Conservation (phyloP, 30 jellyfish, hydroid and myxozoan species). For the Turritopsis rubra region DNA sequence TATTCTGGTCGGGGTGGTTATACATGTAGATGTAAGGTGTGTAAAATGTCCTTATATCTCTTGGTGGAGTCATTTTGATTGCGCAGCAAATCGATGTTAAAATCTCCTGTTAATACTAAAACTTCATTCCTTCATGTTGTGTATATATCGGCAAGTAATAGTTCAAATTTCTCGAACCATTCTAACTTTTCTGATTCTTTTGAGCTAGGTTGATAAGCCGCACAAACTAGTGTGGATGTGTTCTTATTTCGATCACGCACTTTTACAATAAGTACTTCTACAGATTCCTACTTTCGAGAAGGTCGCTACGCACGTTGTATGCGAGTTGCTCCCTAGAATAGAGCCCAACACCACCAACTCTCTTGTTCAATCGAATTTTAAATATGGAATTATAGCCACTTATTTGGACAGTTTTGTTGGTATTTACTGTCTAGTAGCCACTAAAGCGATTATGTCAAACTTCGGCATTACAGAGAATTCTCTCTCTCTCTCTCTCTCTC, state of each 20-base stretch:
- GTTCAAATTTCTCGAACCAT: conserved; percentile 18
- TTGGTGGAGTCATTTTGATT: conserved; percentile 19
- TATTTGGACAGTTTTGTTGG: no score
- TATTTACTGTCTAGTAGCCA: no score
- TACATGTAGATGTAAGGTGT: conserved; percentile 35
- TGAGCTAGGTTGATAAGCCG: conserved; percentile 36
- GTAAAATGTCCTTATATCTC: conserved; percentile 27
- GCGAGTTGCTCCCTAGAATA: no score
- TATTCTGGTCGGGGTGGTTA: conserved; percentile 32
- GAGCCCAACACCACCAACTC: no score
- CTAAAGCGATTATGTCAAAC: no score
- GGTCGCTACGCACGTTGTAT: no score
- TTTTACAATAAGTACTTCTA: no score
- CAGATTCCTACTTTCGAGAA: no score
- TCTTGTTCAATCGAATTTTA: no score
- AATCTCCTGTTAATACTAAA: conserved; percentile 43
- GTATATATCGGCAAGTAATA: background rate
- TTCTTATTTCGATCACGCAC: conserved; percentile 58
- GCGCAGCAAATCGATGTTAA: conserved; percentile 34
- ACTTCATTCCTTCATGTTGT: background rate
- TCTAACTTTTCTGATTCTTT: background rate
- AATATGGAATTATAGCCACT: no score
- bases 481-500: no score
- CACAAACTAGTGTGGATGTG: conserved; percentile 45
- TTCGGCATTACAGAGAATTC: no score